Conservation (phyloP, 2,888 invertebrate species). For the Heliconius ismenius region DNA sequence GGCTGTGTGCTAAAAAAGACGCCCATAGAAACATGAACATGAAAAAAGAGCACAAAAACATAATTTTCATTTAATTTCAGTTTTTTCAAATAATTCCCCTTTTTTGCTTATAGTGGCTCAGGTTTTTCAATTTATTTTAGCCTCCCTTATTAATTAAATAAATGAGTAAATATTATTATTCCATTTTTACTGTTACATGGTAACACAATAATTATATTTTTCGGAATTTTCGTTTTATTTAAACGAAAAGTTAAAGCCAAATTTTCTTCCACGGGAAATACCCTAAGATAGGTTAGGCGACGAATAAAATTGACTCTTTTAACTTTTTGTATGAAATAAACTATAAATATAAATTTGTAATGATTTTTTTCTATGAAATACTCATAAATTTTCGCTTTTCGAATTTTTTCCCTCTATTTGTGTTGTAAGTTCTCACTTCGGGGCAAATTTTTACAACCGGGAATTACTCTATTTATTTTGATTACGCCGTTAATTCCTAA, state of each 20-base stretch:
- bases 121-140: conserved; percentile 2
- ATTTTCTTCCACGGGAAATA: too few relatives aligned
- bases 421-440: too few relatives aligned
- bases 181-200: background rate
- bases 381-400: background rate
- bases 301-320: background rate
- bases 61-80: background rate
- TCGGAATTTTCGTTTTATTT: too few relatives aligned
- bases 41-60: background rate
- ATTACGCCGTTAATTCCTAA: too few relatives aligned
- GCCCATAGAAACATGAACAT: background rate
- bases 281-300: too few relatives aligned
- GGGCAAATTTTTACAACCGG: too few relatives aligned
- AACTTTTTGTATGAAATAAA: background rate
- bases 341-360: background rate
- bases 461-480: too few relatives aligned
- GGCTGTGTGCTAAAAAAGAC: background rate
- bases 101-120: background rate
- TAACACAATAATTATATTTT: background rate
- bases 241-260: too few relatives aligned
- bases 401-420: too few relatives aligned
- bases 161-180: background rate
- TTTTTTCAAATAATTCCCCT: background rate
- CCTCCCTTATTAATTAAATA: background rate
- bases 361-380: background rate